phyloP scores from a whole-genome alignment of 2,113 vertebrate species.

The Peromyscus leucopus region DNA sequence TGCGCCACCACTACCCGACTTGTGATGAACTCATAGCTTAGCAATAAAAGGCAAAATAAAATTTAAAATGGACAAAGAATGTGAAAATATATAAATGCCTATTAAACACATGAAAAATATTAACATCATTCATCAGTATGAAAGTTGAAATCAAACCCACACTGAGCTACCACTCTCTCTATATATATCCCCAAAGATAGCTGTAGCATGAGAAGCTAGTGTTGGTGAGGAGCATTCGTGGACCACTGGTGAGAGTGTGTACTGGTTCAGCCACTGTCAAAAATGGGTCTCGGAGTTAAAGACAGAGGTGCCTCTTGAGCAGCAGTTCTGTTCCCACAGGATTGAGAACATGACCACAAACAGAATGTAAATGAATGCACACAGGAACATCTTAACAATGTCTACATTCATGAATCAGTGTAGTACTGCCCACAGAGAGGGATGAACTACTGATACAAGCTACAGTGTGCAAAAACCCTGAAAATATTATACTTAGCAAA shows the following conservation, averaged over 20 bases:
- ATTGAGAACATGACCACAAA: neutral
- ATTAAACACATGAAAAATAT: neutral
- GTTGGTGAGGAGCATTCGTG: neutral
- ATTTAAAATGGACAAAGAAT: constrained; percentile 1
- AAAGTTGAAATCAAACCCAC: neutral
- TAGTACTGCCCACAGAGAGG: neutral
- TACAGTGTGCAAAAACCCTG: neutral
- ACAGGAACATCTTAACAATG: neutral
- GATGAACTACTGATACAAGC: neutral
- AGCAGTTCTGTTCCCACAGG: neutral
- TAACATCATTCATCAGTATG: neutral
- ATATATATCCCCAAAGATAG: neutral
- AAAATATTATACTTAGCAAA: neutral
- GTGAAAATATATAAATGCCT: neutral
- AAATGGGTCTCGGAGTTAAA: neutral
- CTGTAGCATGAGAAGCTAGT: neutral
- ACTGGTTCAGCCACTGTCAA: neutral
- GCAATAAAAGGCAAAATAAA: neutral
- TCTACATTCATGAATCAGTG: neutral
- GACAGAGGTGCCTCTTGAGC: neutral
- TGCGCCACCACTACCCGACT: too few species aligned
- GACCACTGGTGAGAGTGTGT: neutral
- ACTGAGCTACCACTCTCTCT: neutral
- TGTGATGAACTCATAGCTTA: neutral
- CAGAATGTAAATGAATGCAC: neutral